Evolutionary conservation across 2,888 invertebrate genomes (phyloP), one percentile per base, ranked within the genome.

Genomic region (Eupithecia tripunctaria): DNA sequence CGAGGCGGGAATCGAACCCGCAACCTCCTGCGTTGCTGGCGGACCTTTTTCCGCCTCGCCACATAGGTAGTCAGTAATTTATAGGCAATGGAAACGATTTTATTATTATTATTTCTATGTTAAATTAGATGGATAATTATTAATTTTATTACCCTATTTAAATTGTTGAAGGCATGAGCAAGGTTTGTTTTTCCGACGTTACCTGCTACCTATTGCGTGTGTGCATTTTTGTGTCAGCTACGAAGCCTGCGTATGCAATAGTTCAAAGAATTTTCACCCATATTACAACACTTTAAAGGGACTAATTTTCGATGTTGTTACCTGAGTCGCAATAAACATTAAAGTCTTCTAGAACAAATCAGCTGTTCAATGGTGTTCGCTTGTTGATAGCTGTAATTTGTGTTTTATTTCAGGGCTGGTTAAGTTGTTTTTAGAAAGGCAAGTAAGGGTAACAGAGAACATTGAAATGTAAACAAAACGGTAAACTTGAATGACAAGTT

Each of bases 401-500:
- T 66, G 69, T 63, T 74, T 36, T 77, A 77, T 72, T 47, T 79
- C 6, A 8, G 64, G 67, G 69, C 47, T 0, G 0, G 51, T 15
- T 36, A 18, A 14, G 63, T 47, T 5, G 29, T 65, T 25, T 68
- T 56, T 67, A 59, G 41, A 71, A 71, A 56, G 76, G 78, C 84
- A 36, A 8, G 36, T 8, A 8, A 8, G 84, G 82, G 81, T 83
- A 51, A 64, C 27, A 75, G 51, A 10, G 21, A 21, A 8, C 51
- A 12, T 51, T 21, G 47, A 80, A 84, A 85, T 82, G 88, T 91
- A 89, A 90, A 90, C 87, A 91, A 88, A 89, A 83, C 51, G 15
- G 67, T 68, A 27, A 15, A 59, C 10, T 38, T 12, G 38, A 38
- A 12, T 12, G 38, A 38, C 38, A 38, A 10, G 38, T 38, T 38